Percentiles rank a stretch among this genome's conserved stretches.
phyloP scores from a whole-genome alignment of 2,797 vertebrate species.

The Syngnathus rostellatus region DNA sequence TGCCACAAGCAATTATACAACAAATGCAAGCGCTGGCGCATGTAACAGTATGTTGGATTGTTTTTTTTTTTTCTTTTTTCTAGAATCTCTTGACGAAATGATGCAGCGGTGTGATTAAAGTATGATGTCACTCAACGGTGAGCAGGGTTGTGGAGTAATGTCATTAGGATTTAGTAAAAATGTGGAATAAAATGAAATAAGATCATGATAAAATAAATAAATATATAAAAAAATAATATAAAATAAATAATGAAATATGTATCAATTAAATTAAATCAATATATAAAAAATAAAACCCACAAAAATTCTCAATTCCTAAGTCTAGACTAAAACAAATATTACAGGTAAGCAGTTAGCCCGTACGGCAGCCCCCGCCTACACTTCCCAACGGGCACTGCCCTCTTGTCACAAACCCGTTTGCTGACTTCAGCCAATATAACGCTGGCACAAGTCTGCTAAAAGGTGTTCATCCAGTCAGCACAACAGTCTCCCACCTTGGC shows the following conservation, averaged over 20 bases:
- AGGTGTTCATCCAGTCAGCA: conserved; percentile 50
- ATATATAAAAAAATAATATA: no score
- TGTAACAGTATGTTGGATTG: not conserved
- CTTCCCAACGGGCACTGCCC: conserved; percentile 62
- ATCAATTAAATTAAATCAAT: no score
- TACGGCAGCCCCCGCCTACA: conserved; percentile 59
- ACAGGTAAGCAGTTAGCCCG: conserved; percentile 35
- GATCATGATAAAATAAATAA: no score
- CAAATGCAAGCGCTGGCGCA: conserved; percentile 27
- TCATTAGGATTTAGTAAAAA: no score
- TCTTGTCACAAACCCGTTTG: conserved; percentile 46
- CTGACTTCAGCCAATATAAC: conserved; percentile 54
- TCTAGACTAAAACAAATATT: conserved; percentile 33
- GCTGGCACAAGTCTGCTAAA: conserved; percentile 41
- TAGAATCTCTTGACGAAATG: not conserved
- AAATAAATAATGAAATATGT: no score
- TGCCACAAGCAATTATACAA: conserved; percentile 40
- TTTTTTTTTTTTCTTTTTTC: not conserved
- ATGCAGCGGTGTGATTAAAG: not conserved
- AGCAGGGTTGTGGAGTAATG: no score
- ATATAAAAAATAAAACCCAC: conserved; percentile 2
- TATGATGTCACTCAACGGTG: no score
- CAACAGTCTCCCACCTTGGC: conserved; percentile 55
- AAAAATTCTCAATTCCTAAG: conserved; percentile 17
- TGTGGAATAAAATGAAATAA: no score